These are phyloP conservation scores for Trissoscelio sp. DNA, from an alignment of 2,888 invertebrate genomes.

Conservation along the genomic window DNA sequence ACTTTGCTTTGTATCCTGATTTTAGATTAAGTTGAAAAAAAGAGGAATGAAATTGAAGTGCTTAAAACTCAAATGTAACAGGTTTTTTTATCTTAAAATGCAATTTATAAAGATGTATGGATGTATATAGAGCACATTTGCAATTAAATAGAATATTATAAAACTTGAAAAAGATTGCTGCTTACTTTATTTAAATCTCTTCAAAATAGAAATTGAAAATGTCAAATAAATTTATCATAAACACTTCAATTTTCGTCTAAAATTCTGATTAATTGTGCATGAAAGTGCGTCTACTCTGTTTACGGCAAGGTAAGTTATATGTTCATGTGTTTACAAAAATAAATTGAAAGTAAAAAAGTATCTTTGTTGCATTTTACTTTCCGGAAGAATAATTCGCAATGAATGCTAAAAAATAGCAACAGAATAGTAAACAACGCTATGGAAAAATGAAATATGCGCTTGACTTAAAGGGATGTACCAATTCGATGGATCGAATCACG, in stretches of 20 bases:
- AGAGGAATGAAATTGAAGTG: neutral
- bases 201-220: neutral
- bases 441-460: neutral
- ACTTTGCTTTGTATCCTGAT: neutral
- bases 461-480: slow-evolving; percentile 42
- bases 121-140: too few species aligned
- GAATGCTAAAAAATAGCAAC: slow-evolving; percentile 10
- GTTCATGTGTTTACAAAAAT: slow-evolving; percentile 4
- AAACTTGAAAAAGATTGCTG: too few species aligned
- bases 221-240: neutral
- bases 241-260: neutral
- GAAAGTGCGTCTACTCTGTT: slow-evolving; percentile 6
- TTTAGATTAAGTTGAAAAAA: neutral
- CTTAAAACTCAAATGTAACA: neutral
- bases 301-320: slow-evolving; percentile 20
- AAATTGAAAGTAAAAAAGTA: slow-evolving; percentile 17
- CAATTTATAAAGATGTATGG: too few species aligned
- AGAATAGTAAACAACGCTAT: slow-evolving; percentile 7
- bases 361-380: slow-evolving; percentile 4
- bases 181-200: too few species aligned
- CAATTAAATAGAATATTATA: too few species aligned
- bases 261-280: slow-evolving; percentile 15
- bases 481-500: neutral
- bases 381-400: slow-evolving; percentile 22
- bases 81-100: too few species aligned